Percentiles rank a stretch among this genome's conserved stretches.
Evolutionary conservation across 2,888 invertebrate species (phyloP).

Genomic region (Augiades crinisus): DNA sequence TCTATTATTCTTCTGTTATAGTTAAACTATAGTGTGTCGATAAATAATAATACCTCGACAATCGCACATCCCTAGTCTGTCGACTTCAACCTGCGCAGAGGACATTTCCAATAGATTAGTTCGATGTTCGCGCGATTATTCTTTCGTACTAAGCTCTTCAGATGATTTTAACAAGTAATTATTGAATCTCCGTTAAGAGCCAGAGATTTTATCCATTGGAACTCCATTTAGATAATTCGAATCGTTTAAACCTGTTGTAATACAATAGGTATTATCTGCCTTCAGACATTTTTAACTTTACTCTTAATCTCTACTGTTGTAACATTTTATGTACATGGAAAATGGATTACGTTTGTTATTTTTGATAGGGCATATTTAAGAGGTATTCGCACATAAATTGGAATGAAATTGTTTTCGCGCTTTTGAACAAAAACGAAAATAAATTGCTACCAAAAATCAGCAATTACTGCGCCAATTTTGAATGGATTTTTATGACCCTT

Average conservation of each 20-base stretch:
- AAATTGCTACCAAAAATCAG: too few species aligned
- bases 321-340: too few species aligned
- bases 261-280: too few species aligned
- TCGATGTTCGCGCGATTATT: constrained; percentile 34
- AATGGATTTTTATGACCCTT: too few species aligned
- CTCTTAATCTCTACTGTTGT: too few species aligned
- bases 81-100: constrained; percentile 33
- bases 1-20: neutral
- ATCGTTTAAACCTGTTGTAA: too few species aligned
- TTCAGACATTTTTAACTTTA: neutral
- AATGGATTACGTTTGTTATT: too few species aligned
- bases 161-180: constrained; percentile 27
- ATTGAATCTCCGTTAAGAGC: constrained; percentile 30
- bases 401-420: too few species aligned
- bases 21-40: neutral
- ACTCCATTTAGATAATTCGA: constrained; percentile 12
- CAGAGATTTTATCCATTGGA: constrained; percentile 10
- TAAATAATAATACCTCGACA: neutral
- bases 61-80: constrained; percentile 27
- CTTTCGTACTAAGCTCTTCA: constrained; percentile 28
- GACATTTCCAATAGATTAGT: constrained; percentile 41
- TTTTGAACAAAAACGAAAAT: too few species aligned
- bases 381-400: too few species aligned
- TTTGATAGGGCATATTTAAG: too few species aligned
- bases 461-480: too few species aligned